phyloP scores from a whole-genome alignment of 2,888 invertebrate genomes.

The Leucophora obtusa region DNA sequence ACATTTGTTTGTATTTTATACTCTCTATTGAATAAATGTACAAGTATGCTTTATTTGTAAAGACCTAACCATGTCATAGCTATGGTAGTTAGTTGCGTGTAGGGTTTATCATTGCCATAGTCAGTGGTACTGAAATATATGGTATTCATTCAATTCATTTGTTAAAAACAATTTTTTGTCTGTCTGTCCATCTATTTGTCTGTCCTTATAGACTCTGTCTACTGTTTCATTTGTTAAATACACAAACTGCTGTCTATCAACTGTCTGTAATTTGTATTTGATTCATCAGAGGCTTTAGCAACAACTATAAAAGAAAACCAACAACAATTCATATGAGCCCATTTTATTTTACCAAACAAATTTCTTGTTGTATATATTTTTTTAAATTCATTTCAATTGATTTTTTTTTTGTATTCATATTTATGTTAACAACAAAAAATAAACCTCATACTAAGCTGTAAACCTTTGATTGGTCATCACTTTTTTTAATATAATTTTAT shows the following conservation, averaged over 20 bases:
- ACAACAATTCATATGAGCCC: slow-evolving; percentile 23
- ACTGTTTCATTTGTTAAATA: slow-evolving; percentile 61
- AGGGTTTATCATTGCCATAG: background rate
- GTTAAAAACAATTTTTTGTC: slow-evolving; percentile 53
- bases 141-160: slow-evolving; percentile 55
- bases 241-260: slow-evolving; percentile 72
- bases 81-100: background rate
- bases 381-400: background rate
- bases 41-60: slow-evolving; percentile 40
- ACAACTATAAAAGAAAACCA: slow-evolving; percentile 10
- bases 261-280: slow-evolving; percentile 69
- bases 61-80: slow-evolving; percentile 5
- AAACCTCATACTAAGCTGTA: slow-evolving; percentile 24
- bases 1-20: slow-evolving; percentile 10
- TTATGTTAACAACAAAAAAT: slow-evolving; percentile 2
- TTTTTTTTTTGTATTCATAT: background rate
- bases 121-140: background rate
- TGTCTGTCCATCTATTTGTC: background rate
- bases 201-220: slow-evolving; percentile 27
- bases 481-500: slow-evolving; percentile 60
- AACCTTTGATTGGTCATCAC: slow-evolving; percentile 61
- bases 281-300: slow-evolving; percentile 67
- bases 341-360: slow-evolving; percentile 19
- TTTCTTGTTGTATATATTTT: slow-evolving; percentile 4
- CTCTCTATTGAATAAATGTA: slow-evolving; percentile 45